Evolutionary conservation across 2,113 vertebrate genomes (phyloP).

Genomic region (Syngnathus typhle): DNA sequence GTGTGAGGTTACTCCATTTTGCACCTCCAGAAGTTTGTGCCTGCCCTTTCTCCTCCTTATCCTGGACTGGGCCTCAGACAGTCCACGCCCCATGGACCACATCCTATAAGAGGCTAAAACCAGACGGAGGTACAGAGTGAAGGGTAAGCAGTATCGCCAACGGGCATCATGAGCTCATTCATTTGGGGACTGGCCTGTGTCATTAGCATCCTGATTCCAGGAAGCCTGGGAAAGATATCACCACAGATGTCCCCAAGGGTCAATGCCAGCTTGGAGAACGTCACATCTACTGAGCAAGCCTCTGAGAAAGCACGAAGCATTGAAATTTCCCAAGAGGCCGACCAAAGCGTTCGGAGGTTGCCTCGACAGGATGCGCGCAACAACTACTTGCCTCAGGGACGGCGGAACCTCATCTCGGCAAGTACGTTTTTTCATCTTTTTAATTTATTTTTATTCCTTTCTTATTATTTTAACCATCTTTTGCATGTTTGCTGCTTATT

Average conservation of each 20-base stretch:
- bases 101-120: constrained; percentile 28
- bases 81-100: constrained; percentile 30
- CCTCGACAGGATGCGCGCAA: constrained; percentile 10
- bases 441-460: neutral
- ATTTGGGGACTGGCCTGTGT: constrained; percentile 35
- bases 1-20: neutral
- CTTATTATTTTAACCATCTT: no score
- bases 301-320: constrained; percentile 7
- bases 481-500: neutral
- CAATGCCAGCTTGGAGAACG: neutral
- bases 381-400: constrained; percentile 13
- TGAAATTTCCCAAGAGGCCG: constrained; percentile 9
- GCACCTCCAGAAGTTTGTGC: neutral
- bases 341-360: neutral
- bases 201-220: constrained; percentile 34
- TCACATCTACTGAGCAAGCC: neutral
- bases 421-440: constrained; percentile 4
- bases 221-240: constrained; percentile 36
- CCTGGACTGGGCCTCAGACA: constrained; percentile 28
- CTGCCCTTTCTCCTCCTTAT: neutral
- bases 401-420: neutral
- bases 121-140: neutral
- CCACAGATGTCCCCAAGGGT: constrained; percentile 11
- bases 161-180: constrained; percentile 38
- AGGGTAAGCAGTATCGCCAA: neutral